Base-by-base conservation (phyloP, 30 jellyfish, hydroid and myxozoan species). In the Euphysa ruthae region DNA sequence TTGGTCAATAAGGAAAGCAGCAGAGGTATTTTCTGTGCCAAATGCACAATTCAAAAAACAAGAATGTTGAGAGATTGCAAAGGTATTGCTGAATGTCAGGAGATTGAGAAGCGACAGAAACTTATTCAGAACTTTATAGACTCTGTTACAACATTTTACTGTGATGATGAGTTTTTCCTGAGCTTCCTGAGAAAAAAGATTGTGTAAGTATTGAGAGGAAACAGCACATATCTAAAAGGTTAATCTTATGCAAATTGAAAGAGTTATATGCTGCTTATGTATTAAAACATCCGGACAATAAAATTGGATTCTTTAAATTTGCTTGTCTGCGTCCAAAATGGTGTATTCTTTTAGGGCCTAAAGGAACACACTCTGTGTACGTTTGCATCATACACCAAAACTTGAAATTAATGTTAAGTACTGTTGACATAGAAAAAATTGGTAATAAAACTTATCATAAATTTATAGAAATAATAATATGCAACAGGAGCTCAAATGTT, bases 311-410 rank as follows among this genome's bases (percentile, higher is more conserved):
- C 38, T 82, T 85, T 1, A 82, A 46, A 32, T 82, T 74, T 33
- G 61, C 83, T 62, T 15, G 79, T 20, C 66, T 82, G 72, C 60
- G 81, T n/a, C 81, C 92, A 49, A 82, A 74, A 44, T 74, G 80
- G 86, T 74, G 87, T 49, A 66, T 74, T 4, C 42, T 58, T 14
- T 85, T 60, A 22, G 81, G 84, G 29, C 70, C 46, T 7, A 3
- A 71, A 16, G 85, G 93, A 15, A 65, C 92, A 21, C 94, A 82
- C 43, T 82, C 94, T 7, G 93, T 82, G 18, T 82, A 92, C 46
- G 86, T 82, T n/a, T 82, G 94, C 32, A 66, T 74, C 8, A 57
- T 3, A 7, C 83, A 81, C 60, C 91, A 71, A 35, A 81, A 81
- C 57, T 61, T 43, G 4, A 43, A 42, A 20, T 70, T 81, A 5